These are phyloP conservation scores for Nephrotoma appendiculata DNA, from an alignment of 2,888 invertebrate genomes.

Conservation along the genomic window DNA sequence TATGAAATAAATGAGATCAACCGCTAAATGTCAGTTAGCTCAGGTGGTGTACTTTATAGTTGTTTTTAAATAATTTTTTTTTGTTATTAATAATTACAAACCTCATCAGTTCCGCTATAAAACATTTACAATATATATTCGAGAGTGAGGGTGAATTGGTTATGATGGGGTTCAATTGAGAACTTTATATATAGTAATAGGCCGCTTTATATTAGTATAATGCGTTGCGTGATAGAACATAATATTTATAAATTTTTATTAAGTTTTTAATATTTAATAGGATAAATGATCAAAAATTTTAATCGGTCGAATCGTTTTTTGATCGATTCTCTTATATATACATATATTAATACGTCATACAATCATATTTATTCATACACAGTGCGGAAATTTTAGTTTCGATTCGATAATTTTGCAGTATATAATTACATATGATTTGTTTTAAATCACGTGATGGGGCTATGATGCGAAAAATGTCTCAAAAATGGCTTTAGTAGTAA, in stretches of 20 bases:
- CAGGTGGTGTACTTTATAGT: constrained; percentile 1
- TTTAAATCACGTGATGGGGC: not conserved
- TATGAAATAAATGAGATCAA: constrained; percentile 1
- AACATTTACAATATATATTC: not conserved
- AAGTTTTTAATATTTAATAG: not conserved
- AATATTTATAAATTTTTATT: not conserved
- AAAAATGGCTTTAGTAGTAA: not conserved
- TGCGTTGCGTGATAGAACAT: not conserved
- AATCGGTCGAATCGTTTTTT: not conserved
- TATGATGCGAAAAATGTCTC: not conserved
- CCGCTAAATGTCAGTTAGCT: constrained; percentile 4
- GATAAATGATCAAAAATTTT: not conserved
- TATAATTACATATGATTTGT: not conserved
- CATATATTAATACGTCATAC: not conserved
- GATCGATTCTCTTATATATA: not conserved
- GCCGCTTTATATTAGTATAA: not conserved
- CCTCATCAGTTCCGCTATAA: constrained; percentile 2
- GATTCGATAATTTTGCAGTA: not conserved
- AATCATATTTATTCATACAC: too few relatives aligned
- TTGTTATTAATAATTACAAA: not conserved
- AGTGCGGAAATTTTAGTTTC: not conserved
- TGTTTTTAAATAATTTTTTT: not conserved
- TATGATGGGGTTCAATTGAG: not conserved
- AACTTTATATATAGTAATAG: not conserved
- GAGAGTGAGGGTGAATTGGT: not conserved